These are phyloP conservation scores for Olivierus martensii DNA, from an alignment of 1,140 invertebrate genomes.

Conservation along the genomic window DNA sequence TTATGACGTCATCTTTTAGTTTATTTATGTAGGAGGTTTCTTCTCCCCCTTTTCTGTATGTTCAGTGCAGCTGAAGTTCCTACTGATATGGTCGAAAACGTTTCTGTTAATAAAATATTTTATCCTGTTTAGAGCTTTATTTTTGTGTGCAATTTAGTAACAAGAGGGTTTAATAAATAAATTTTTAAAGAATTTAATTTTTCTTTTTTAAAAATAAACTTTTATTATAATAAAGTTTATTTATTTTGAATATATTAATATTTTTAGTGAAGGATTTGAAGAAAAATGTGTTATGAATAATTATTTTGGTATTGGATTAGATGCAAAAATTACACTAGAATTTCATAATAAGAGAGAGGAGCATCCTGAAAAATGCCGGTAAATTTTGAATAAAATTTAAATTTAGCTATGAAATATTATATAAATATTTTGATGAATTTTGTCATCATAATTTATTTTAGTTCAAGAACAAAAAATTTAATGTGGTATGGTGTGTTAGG, in stretches of 20 bases:
- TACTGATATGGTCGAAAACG: too few relatives aligned
- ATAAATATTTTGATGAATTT: neutral
- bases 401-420: neutral
- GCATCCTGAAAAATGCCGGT: conserved; percentile 93
- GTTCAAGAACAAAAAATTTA: conserved; percentile 74
- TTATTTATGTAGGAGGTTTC: too few relatives aligned
- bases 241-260: neutral
- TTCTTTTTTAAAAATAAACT: too few relatives aligned
- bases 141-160: too few relatives aligned
- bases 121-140: too few relatives aligned
- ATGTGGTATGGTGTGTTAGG: conserved; percentile 96
- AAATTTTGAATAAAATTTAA: conserved; percentile 21
- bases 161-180: too few relatives aligned
- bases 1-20: too few relatives aligned
- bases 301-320: conserved; percentile 97
- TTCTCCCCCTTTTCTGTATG: too few relatives aligned
- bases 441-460: conserved; percentile 40
- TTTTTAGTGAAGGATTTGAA: conserved; percentile 65
- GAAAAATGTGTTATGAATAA: conserved; percentile 98
- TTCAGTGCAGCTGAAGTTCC: too few relatives aligned
- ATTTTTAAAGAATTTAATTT: too few relatives aligned
- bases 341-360: conserved; percentile 97
- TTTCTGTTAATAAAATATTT: too few relatives aligned
- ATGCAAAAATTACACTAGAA: conserved; percentile 94
- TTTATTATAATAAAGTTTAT: too few relatives aligned